These are phyloP conservation scores for Cryptocheilus praepositus DNA, from an alignment of 2,888 invertebrate species.

Conservation along the genomic window DNA sequence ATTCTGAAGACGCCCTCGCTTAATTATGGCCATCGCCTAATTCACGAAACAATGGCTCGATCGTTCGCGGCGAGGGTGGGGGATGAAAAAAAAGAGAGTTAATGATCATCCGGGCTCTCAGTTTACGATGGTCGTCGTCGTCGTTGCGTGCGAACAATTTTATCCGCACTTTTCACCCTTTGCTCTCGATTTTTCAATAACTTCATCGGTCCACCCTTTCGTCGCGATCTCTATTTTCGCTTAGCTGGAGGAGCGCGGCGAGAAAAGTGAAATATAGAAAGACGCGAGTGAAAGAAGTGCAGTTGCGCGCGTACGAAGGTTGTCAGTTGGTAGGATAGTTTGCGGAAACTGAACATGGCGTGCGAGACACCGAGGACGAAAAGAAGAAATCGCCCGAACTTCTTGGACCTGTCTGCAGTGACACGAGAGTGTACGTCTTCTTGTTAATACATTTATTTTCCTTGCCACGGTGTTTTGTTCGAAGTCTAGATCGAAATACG, in stretches of 20 bases:
- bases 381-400: constrained; percentile 65
- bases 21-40: constrained; percentile 70
- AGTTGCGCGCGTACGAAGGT: too few relatives aligned
- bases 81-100: constrained; percentile 60
- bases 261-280: too few relatives aligned
- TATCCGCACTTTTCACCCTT: too few relatives aligned
- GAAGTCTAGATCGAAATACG: neutral
- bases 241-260: too few relatives aligned
- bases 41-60: constrained; percentile 53
- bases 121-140: constrained; percentile 22
- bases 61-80: constrained; percentile 4
- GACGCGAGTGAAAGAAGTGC: too few relatives aligned
- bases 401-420: constrained; percentile 66
- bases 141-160: neutral
- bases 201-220: too few relatives aligned
- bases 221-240: too few relatives aligned
- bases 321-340: too few relatives aligned
- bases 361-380: constrained; percentile 61
- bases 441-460: neutral
- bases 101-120: constrained; percentile 30
- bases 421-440: constrained; percentile 36
- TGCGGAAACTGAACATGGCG: constrained; percentile 13
- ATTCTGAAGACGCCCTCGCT: constrained; percentile 32
- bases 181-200: too few relatives aligned
- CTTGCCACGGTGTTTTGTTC: neutral